phyloP scores from a whole-genome alignment of 35 echinoderm and acorn worm genomes.

The Eucidaris tribuloides region DNA sequence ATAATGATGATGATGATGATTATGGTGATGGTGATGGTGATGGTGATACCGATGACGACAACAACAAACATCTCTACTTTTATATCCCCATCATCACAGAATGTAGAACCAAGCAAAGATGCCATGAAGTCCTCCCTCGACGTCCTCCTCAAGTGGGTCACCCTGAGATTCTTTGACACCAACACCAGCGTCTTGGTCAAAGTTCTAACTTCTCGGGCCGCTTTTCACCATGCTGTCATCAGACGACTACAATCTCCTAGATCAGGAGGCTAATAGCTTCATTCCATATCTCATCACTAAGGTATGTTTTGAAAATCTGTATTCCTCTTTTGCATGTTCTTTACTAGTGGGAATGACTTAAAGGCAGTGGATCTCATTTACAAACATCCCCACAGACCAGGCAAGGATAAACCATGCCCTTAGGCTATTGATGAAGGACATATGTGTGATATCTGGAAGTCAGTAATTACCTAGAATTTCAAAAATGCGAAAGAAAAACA shows the following conservation, averaged over 20 bases:
- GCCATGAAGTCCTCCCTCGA: slow-evolving; percentile 77
- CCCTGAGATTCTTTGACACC: slow-evolving; percentile 92
- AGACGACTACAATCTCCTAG: slow-evolving; percentile 71
- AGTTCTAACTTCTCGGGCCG: slow-evolving; percentile 49
- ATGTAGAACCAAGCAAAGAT: slow-evolving; percentile 60
- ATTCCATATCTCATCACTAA: slow-evolving; percentile 89
- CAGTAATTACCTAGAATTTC: no score
- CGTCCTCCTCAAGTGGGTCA: slow-evolving; percentile 77
- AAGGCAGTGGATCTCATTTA: no score
- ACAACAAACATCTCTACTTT: not conserved
- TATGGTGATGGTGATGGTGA: no score
- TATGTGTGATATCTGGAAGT: no score
- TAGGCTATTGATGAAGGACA: no score
- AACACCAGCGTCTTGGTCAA: slow-evolving; percentile 84
- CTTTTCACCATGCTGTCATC: slow-evolving; percentile 76
- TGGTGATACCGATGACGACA: no score
- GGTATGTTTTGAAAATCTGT: slow-evolving; percentile 59
- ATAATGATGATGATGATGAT: no score
- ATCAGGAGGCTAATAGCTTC: slow-evolving; percentile 77
- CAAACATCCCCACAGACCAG: no score
- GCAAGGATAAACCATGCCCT: no score
- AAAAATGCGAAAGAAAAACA: no score
- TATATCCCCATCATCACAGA: slow-evolving; percentile 13
- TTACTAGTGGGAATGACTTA: no score
- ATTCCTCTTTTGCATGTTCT: no score